These are phyloP conservation scores for Lepidurus packardi DNA, from an alignment of 1,140 invertebrate genomes.

Conservation along the genomic window DNA sequence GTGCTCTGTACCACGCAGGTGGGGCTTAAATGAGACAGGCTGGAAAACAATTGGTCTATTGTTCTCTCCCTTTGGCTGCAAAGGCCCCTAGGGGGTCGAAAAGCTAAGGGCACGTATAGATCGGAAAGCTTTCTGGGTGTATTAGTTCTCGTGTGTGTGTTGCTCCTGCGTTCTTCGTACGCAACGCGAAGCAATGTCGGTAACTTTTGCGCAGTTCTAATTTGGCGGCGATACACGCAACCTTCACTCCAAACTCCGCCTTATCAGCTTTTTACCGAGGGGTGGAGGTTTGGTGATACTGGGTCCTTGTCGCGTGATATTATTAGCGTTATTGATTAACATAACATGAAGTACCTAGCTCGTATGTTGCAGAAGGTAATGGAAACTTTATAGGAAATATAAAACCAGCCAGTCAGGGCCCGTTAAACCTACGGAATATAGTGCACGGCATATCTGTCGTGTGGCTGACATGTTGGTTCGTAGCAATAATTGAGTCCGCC, in stretches of 20 bases:
- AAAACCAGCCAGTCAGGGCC: neutral
- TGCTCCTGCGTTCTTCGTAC: neutral
- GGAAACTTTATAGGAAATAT: neutral
- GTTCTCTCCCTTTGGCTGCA: neutral
- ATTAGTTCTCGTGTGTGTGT: neutral
- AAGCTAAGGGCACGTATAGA: conserved; percentile 14
- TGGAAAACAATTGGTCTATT: conserved; percentile 22
- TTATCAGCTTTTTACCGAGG: neutral
- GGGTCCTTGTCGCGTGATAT: conserved; percentile 3
- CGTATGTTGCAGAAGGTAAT: neutral
- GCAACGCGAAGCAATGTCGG: neutral
- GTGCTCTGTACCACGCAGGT: neutral
- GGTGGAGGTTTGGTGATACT: neutral
- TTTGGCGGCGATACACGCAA: neutral
- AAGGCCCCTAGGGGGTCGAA: neutral
- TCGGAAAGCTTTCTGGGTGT: conserved; percentile 4
- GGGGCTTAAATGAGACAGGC: conserved; percentile 17
- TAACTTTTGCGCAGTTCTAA: conserved; percentile 10
- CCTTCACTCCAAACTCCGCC: neutral
- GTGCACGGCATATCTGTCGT: neutral
- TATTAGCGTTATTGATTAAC: neutral
- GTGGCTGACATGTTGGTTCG: neutral
- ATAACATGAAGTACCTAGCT: neutral
- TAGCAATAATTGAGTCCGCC: neutral
- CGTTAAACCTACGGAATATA: neutral